These are phyloP conservation scores for Oenanthe melanoleuca DNA, from an alignment of 2,113 vertebrate species.

Conservation along the genomic window DNA sequence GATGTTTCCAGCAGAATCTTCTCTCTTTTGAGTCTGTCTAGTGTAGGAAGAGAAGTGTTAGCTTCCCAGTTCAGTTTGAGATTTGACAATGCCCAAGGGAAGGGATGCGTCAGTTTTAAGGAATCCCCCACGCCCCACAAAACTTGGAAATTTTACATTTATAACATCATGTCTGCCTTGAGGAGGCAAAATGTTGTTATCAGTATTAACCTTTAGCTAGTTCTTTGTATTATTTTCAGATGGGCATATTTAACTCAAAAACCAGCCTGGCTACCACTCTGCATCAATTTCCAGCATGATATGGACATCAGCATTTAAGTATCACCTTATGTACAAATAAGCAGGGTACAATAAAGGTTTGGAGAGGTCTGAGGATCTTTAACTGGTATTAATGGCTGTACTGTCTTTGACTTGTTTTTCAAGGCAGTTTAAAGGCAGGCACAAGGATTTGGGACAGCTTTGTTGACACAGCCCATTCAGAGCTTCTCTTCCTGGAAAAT, in stretches of 20 bases:
- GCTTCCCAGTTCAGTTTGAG: constrained; percentile 29
- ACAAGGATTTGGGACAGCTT: background rate
- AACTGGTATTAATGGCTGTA: background rate
- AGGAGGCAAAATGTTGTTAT: constrained; percentile 49
- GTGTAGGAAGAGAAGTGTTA: constrained; percentile 23
- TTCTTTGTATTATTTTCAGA: background rate
- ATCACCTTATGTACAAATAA: background rate
- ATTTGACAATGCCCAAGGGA: constrained; percentile 58
- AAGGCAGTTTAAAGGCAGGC: background rate
- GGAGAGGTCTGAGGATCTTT: background rate
- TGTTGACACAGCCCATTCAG: background rate
- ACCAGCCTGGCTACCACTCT: background rate
- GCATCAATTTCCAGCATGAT: background rate
- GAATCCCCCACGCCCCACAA: constrained; percentile 63
- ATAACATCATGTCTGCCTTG: constrained; percentile 60
- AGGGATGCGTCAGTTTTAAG: constrained; percentile 50
- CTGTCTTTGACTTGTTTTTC: background rate
- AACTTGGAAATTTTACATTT: constrained; percentile 57
- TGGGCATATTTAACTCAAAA: constrained; percentile 12
- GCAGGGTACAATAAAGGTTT: background rate
- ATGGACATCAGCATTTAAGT: background rate
- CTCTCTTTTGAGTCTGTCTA: constrained; percentile 23
- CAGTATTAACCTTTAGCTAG: constrained; percentile 39
- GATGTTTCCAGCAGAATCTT: constrained; percentile 56
- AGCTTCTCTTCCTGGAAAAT: constrained; percentile 23